Base-by-base conservation (phyloP, 2,113 vertebrate genomes). In the Notiomystis cincta region DNA sequence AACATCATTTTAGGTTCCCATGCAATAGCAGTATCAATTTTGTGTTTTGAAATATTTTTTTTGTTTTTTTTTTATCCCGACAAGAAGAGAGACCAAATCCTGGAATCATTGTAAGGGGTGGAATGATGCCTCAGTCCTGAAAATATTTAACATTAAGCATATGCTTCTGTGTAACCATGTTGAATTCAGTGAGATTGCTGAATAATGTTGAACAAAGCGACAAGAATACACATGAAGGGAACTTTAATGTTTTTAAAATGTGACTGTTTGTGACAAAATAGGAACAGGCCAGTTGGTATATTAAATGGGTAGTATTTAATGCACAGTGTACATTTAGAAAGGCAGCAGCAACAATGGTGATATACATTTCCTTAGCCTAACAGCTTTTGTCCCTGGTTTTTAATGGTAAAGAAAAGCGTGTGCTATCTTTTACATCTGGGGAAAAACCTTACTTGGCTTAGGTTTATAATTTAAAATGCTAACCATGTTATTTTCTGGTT, bases 401-500 rank as follows among this genome's bases (percentile, higher is more conserved):
- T 67, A 72, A 44, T 27, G 16, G 27, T 67, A 72, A 86, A 65
- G 40, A 67, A 88, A 85, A 58, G 20, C 1, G 2, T 50, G 8
- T 53, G 12, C 27, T 82, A 24, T 83, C 40, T 87, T 93, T 78
- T 82, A 76, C 24, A 56, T 51, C 35, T 93, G 80, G 54, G 15
- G 35, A 45, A 69, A 65, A 67, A 16, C 21, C 18, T 51, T 82
- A 54, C 35, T 73, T 69, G 38, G n/a, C 45, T 82, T 77, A 88
- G 61, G 33, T 75, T 92, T 90, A 30, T 56, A 19, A 64, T 73
- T 83, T 61, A n/a, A 88, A 86, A 67, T 94, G 69, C 89, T 94
- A 94, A 95, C 92, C 54, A 23, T 93, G 15, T 91, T 91, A 77
- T 85, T 95, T 94, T 97, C 77, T 96, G 91, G 50, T 98, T 97